phyloP scores from a whole-genome alignment of 2,113 vertebrate genomes.

The Dicaeum eximium region DNA sequence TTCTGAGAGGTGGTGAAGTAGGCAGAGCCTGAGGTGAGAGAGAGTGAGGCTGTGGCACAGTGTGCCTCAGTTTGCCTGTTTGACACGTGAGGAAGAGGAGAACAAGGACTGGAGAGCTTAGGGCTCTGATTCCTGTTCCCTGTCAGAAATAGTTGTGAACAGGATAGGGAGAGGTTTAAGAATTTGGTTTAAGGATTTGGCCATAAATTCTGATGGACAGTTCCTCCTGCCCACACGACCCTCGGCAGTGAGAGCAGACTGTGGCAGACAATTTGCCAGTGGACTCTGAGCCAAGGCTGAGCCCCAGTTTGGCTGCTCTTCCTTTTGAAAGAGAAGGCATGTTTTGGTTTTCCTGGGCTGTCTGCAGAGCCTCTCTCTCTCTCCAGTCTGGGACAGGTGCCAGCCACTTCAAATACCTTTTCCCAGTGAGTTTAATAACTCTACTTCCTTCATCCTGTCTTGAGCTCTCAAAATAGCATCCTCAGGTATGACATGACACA shows the following conservation, averaged over 20 bases:
- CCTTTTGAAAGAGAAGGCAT: neutral
- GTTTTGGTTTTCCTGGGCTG: constrained; percentile 50
- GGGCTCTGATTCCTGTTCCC: neutral
- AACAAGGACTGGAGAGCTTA: neutral
- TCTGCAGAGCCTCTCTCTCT: neutral
- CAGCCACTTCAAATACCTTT: neutral
- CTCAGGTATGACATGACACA: constrained; percentile 10
- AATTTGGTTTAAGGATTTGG: neutral
- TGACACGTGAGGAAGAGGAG: neutral
- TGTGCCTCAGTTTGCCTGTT: neutral
- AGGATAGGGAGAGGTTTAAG: neutral
- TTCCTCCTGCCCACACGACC: neutral
- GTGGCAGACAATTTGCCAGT: neutral
- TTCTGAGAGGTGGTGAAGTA: neutral
- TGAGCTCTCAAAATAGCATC: constrained; percentile 40
- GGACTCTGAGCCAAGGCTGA: constrained; percentile 6
- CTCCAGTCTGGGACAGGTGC: constrained; percentile 38
- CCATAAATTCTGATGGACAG: accelerated
- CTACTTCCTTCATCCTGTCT: constrained; percentile 30
- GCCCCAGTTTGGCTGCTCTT: neutral
- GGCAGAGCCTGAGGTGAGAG: neutral
- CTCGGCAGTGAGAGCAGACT: neutral
- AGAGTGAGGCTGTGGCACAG: neutral
- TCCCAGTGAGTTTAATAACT: constrained; percentile 14
- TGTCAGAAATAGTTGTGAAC: neutral